Base-by-base conservation (phyloP, 2,888 invertebrate species). In the Drosophila mimetica region DNA sequence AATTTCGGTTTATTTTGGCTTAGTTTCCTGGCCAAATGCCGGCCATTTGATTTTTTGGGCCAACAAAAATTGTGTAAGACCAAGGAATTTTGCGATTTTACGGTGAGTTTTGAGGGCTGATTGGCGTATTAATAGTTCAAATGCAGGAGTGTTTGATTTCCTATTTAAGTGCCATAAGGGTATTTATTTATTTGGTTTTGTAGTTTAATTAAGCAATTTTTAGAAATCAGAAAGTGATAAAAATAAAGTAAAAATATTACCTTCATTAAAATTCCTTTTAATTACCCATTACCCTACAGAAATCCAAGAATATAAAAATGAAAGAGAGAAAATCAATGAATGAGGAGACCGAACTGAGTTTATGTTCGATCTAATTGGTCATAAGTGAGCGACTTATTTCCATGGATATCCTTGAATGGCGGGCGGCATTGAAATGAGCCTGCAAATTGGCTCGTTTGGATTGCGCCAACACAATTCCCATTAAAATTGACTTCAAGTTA, bases 401-500 rank as follows among this genome's bases (percentile, higher is more conserved):
- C 30, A 5, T 14, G 39, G 53, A 53, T 53, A 52, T 57, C 37
- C 46, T 13, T 11, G 28, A 52, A 14, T 13, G 53, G 18, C 52
- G 37, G 53, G 39, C 6, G 42, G 36, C 60, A 60, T 37, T 46
- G n/a, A 46, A 48, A 34, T 36, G 55, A 42, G 13, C 25, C 42
- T 14, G 55, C 30, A 47, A 69, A 32, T 44, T 70, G 41, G 18
- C 55, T 44, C 42, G 57, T 51, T 58, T 55, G 67, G 64, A 74
- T 77, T 61, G 51, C 41, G 46, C 32, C 37, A 37, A 39, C 36
- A 48, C 67, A 47, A 36, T 69, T 55, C 22, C 57, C 57, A 74
- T 76, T 59, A 64, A 79, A 76, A 76, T 59, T 51, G 63, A 58
- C 63, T 73, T 47, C 50, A 28, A 54, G 65, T 72, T 84, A 84